Evolutionary conservation across 2,113 vertebrate genomes (phyloP), one percentile per base, ranked within the genome.

Genomic region (Indri indri): DNA sequence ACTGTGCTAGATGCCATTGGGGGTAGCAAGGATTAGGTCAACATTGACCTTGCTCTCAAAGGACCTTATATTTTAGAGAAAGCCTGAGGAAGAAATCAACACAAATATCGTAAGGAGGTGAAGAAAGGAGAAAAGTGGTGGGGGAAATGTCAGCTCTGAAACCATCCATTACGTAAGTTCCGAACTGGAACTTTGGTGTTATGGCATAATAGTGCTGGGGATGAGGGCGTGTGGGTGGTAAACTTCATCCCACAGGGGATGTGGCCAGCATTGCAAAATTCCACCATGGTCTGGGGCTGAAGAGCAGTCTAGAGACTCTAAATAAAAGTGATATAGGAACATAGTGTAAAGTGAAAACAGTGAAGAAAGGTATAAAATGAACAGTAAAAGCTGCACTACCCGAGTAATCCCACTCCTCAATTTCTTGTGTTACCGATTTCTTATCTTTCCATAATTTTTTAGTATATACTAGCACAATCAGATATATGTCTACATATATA

Each of bases 181-280:
- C 40, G 34, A 94, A 54, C 32, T 95, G 88, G 95, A 89, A 93
- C 94, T 47, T 84, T 13, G 22, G 50, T 80, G 86, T 85, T 65
- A 52, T 14, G 37, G 65, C 22, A 8, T 57, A 57, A 79, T 57
- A n/a, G 54, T 47, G 83, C 63, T 71, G 59, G 45, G 59, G 89
- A 52, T 8, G 68, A 27, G 12, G 47, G 47, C 32, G 16, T 86
- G 61, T 94, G 74, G 77, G 73, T 17, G 40, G 54, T 54, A 7
- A 74, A 79, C 79, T 93, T 93, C 66, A 18, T 63, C 86, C 77
- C 57, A 50, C 89, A 82, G 59, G 91, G 91, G 77, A 71, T 84
- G 90, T 96, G 92, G 96, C 94, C 92, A 85, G 45, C 30, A 37
- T 71, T 95, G 76, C 89, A 90, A 83, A 91, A 88, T 68, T 74